These are phyloP conservation scores for Drosophila orena DNA, from an alignment of 1,140 invertebrate genomes.

Conservation along the genomic window DNA sequence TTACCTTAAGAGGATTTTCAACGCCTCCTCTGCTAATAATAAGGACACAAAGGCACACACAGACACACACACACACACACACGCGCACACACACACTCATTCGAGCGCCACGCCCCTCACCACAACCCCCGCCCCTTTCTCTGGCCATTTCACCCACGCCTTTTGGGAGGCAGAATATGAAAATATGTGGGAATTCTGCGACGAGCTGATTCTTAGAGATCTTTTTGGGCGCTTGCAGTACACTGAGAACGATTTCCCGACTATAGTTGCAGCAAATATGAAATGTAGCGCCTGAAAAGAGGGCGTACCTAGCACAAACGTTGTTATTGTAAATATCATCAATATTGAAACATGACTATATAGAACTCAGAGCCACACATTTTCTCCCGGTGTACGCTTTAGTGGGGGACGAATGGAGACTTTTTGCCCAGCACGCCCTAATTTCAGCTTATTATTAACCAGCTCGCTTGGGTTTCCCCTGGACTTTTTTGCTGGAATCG, in stretches of 20 bases:
- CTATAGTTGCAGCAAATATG: not conserved
- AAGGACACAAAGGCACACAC: constrained; percentile 60
- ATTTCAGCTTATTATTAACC: constrained; percentile 79
- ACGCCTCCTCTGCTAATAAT: constrained; percentile 78
- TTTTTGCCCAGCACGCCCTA: constrained; percentile 60
- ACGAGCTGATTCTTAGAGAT: constrained; percentile 33
- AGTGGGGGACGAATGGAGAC: not conserved
- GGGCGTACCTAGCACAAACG: too few species aligned
- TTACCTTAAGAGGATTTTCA: constrained; percentile 82
- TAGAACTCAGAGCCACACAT: not conserved
- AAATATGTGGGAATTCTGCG: constrained; percentile 66
- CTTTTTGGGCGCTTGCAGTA: constrained; percentile 13
- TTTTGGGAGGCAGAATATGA: constrained; percentile 37
- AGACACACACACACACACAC: constrained; percentile 2
- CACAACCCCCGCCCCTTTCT: not conserved
- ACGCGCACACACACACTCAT: constrained; percentile 12
- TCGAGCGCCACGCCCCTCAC: constrained; percentile 18
- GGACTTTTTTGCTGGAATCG: not conserved
- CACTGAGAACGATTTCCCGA: not conserved
- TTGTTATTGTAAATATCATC: too few species aligned
- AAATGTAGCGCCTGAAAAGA: not conserved
- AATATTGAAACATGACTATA: too few species aligned
- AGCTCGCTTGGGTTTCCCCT: constrained; percentile 49
- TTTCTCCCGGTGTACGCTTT: constrained; percentile 10
- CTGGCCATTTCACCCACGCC: constrained; percentile 19